phyloP scores from a whole-genome alignment of 2,113 vertebrate genomes.

The Pantherophis guttatus region DNA sequence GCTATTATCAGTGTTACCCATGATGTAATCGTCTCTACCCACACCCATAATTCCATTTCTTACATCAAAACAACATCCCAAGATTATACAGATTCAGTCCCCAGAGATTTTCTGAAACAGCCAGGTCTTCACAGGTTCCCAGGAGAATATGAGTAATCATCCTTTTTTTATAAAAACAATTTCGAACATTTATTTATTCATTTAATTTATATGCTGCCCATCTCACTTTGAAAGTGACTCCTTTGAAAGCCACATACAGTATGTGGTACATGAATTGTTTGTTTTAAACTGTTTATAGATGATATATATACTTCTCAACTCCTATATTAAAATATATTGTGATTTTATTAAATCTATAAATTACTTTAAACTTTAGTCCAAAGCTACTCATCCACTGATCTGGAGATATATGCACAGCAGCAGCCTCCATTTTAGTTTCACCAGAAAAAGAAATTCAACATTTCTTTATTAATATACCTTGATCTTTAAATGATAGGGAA shows the following conservation, averaged over 20 bases:
- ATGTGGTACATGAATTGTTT: not conserved
- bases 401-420: not conserved
- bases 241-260: too few relatives aligned
- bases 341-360: conserved; percentile 18
- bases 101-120: not conserved
- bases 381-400: not conserved
- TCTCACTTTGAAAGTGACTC: too few relatives aligned
- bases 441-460: not conserved
- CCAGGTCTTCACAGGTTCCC: not conserved
- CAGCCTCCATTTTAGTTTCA: not conserved
- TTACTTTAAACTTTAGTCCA: not conserved
- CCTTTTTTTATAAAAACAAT: too few relatives aligned
- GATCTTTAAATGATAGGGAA: not conserved
- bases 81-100: not conserved
- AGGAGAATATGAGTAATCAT: not conserved
- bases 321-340: not conserved
- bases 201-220: too few relatives aligned
- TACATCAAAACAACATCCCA: not conserved
- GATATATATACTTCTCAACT: not conserved
- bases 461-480: not conserved
- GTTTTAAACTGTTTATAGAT: conserved; percentile 4
- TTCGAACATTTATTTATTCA: too few relatives aligned
- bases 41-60: not conserved
- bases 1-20: not conserved
- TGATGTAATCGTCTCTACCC: not conserved